phyloP scores from a whole-genome alignment of 2,113 vertebrate genomes.

The Grammomys surdaster region DNA sequence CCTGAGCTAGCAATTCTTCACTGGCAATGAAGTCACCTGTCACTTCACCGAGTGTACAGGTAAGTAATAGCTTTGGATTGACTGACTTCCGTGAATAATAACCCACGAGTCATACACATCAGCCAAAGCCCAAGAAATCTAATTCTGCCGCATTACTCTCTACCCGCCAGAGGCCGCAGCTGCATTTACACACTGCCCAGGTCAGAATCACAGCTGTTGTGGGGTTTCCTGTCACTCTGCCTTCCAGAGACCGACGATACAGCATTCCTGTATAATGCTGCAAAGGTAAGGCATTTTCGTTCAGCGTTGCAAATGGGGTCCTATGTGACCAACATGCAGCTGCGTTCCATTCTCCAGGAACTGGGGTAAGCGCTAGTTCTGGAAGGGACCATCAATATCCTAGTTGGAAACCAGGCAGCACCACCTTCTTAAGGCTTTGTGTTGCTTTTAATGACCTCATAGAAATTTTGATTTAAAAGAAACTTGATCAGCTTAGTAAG shows the following conservation, averaged over 20 bases:
- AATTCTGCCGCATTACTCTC: conserved; percentile 68
- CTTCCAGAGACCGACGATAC: neutral
- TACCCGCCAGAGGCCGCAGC: conserved; percentile 64
- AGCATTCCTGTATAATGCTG: neutral
- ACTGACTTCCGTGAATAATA: conserved; percentile 72
- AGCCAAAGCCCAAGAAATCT: conserved; percentile 76
- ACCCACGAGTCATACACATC: conserved; percentile 77
- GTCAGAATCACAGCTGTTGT: neutral
- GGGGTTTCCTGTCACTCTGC: neutral
- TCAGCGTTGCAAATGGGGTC: neutral
- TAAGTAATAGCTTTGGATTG: conserved; percentile 71
- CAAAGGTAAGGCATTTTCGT: neutral
- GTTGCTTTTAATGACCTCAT: neutral
- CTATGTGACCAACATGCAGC: neutral
- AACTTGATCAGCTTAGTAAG: neutral
- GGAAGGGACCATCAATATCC: neutral
- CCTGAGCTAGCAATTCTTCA: conserved; percentile 65
- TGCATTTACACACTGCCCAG: neutral
- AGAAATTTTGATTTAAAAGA: neutral
- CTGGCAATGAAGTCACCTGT: conserved; percentile 68
- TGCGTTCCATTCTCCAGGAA: neutral
- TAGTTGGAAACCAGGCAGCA: neutral
- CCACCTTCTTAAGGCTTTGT: neutral
- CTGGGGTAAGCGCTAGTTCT: neutral
- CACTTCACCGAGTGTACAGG: conserved; percentile 67